Evolutionary conservation across 1,140 invertebrate genomes (phyloP).

Genomic region (Drosophila hydei): DNA sequence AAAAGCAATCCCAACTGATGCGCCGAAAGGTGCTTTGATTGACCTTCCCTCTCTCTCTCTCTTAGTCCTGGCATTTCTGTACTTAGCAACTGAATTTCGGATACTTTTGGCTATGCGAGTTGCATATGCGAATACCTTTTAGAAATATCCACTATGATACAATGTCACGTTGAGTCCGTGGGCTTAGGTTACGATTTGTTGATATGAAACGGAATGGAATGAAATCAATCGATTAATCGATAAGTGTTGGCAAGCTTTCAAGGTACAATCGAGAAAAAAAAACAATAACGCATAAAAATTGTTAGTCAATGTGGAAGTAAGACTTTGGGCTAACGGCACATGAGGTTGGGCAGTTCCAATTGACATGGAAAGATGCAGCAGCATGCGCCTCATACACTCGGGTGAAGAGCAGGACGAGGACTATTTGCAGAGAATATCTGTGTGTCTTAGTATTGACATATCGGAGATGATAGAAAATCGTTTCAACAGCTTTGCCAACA

Average conservation of each 20-base stretch:
- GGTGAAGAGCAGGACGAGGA: constrained; percentile 15
- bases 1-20: constrained; percentile 20
- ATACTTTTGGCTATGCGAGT: not conserved
- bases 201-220: not conserved
- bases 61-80: not conserved
- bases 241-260: not conserved
- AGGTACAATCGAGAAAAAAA: no score
- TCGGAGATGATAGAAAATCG: constrained; percentile 25
- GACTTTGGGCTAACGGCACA: not conserved
- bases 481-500: constrained; percentile 8
- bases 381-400: constrained; percentile 29
- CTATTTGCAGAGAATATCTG: constrained; percentile 31
- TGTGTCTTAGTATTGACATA: constrained; percentile 60
- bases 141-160: no score
- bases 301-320: not conserved
- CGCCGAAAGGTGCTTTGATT: not conserved
- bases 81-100: not conserved
- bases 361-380: constrained; percentile 27
- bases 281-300: constrained; percentile 16
- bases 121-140: no score
- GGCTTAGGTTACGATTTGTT: not conserved
- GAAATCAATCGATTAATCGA: constrained; percentile 8
- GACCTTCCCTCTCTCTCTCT: not conserved
- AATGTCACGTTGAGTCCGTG: no score
- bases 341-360: not conserved